Evolutionary conservation across 2,888 invertebrate species (phyloP), one percentile per base, ranked within the genome.

Genomic region (Entomobrya multifasciata): DNA sequence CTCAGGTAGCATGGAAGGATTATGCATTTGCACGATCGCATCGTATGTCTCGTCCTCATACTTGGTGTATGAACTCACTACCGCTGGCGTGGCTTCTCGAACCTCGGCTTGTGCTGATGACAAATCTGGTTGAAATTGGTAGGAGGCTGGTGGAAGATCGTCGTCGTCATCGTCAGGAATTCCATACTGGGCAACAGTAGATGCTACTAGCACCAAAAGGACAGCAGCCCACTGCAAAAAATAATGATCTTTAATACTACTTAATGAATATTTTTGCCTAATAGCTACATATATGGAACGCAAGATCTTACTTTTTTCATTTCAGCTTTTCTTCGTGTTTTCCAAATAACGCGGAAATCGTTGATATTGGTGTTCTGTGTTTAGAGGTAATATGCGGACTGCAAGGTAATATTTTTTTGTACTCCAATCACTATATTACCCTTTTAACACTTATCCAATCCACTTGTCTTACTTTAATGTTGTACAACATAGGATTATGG

Each of bases 111-210:
- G 15, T 15, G 6, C 15, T 4, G 27, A 5, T 25, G 44, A 20
- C 13, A 36, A 25, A 10, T 1, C 1, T 11, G 13, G 1, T 30
- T 3, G 17, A 2, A 0, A 22, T 62, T 15, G 27, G 1, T 20
- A 10, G 13, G 20, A 20, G 15, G 62, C 25, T n/a, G 78, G 60
- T 17, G 82, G 82, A 15, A 72, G 36, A 15, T 49, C 17, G 41
- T 65, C 76, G 49, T 82, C 86, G 3, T 88, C 87, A 17, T 87
- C 88, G 36, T 88, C 88, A 49, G 88, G 88, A 47, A 88, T 88
- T 10, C 88, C 88, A 20, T 88, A 88, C 20, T 88, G 88, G 4
- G 62, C 81, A 5, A 72, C 1, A 6, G 27, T 25, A 5, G 47
- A 47, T 22, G 1, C 22, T 11, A 49, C 25, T n/a, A 72, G n/a